phyloP scores from a whole-genome alignment of 1,140 invertebrate genomes.

The Diplogasteroides magnus region DNA sequence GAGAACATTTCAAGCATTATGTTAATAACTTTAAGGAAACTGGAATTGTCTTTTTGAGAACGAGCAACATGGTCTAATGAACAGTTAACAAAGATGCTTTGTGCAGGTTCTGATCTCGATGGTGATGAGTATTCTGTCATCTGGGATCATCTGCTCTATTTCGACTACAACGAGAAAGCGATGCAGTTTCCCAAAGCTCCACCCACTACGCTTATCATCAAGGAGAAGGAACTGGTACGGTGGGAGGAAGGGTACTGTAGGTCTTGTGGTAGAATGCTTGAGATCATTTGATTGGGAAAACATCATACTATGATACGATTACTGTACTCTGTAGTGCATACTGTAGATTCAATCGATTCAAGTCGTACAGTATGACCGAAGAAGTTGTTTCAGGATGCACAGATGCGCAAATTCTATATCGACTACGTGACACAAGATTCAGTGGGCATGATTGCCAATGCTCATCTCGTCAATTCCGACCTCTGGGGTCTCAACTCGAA shows the following conservation, averaged over 20 bases:
- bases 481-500: neutral
- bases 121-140: slow-evolving; percentile 54
- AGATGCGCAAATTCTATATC: slow-evolving; percentile 36
- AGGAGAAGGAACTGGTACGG: neutral
- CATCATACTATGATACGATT: too few relatives aligned
- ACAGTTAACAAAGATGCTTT: neutral
- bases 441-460: slow-evolving; percentile 36
- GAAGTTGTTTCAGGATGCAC: slow-evolving; percentile 17
- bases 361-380: too few relatives aligned
- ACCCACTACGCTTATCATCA: neutral
- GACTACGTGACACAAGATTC: slow-evolving; percentile 38
- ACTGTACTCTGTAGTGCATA: too few relatives aligned
- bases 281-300: too few relatives aligned
- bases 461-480: slow-evolving; percentile 38
- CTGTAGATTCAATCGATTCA: too few relatives aligned
- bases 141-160: slow-evolving; percentile 47
- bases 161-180: slow-evolving; percentile 38
- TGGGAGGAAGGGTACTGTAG: neutral
- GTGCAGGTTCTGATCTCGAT: slow-evolving; percentile 44
- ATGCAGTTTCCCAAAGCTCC: slow-evolving; percentile 34
- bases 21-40: too few relatives aligned
- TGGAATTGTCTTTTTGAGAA: too few relatives aligned
- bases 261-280: too few relatives aligned
- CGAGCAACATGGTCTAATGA: too few relatives aligned
- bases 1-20: too few relatives aligned